Conservation (phyloP, 2,888 invertebrate species). For the Eurytoma adleriae region DNA sequence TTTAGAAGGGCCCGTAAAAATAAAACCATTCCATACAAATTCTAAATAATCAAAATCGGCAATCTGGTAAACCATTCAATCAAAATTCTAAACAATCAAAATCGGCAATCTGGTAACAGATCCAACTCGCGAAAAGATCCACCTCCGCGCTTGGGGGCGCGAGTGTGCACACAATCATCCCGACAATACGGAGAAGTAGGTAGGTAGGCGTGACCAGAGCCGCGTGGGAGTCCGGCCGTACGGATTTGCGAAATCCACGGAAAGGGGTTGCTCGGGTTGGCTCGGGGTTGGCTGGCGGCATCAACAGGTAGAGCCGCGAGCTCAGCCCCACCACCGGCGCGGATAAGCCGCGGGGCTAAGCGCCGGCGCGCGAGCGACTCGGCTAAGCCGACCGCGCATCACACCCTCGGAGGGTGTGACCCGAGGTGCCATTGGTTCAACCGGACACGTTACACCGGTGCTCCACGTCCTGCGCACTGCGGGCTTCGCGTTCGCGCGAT, state of each 20-base stretch:
- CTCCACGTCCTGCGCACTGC: conserved; percentile 66
- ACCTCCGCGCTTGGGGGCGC: too few species aligned
- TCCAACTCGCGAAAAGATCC: too few species aligned
- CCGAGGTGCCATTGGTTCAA: conserved; percentile 68
- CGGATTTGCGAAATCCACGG: conserved; percentile 73
- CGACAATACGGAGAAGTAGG: too few species aligned
- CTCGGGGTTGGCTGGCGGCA: conserved; percentile 54
- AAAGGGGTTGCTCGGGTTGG: conserved; percentile 70
- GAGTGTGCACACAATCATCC: too few species aligned
- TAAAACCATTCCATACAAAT: too few species aligned
- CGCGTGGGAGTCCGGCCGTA: conserved; percentile 47
- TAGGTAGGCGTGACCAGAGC: conserved; percentile 68
- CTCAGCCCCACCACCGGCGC: conserved; percentile 64
- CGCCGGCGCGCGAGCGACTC: conserved; percentile 70
- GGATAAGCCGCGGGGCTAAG: conserved; percentile 74
- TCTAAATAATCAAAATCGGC: too few species aligned
- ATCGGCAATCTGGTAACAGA: too few species aligned
- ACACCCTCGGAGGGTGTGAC: conserved; percentile 74
- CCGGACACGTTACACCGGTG: conserved; percentile 67
- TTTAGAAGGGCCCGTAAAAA: too few species aligned
- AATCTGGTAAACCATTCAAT: too few species aligned
- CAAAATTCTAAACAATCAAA: too few species aligned
- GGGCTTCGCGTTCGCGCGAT: conserved; percentile 53
- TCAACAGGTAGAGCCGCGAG: conserved; percentile 72
- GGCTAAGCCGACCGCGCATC: conserved; percentile 69